Evolutionary conservation across 2,888 invertebrate genomes (phyloP).

Genomic region (Lepidochrysops patricia): DNA sequence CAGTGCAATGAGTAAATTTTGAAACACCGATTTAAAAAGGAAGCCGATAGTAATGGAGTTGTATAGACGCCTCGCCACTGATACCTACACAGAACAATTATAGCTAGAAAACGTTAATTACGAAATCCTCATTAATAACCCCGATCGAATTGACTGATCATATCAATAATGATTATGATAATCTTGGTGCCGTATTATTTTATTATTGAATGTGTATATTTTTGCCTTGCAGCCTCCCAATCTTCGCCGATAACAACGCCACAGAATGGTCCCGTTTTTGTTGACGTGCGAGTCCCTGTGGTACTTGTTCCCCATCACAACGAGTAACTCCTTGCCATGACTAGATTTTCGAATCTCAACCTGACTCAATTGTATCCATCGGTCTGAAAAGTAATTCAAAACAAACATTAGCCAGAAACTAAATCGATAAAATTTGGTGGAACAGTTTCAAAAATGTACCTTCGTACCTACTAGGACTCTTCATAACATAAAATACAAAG

Average conservation of each 20-base stretch:
- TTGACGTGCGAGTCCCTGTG: conserved; percentile 25
- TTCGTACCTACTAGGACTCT: too few relatives aligned
- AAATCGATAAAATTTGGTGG: too few relatives aligned
- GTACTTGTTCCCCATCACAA: conserved; percentile 28
- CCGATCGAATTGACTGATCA: neutral
- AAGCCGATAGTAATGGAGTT: too few relatives aligned
- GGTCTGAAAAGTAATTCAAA: neutral
- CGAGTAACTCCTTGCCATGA: conserved; percentile 11
- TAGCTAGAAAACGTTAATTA: neutral
- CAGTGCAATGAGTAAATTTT: too few relatives aligned
- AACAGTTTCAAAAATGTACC: too few relatives aligned
- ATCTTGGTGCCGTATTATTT: conserved; percentile 2
- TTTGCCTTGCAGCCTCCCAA: conserved; percentile 13
- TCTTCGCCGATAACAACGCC: conserved; percentile 35
- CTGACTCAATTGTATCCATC: neutral
- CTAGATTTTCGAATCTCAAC: conserved; percentile 6
- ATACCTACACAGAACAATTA: neutral
- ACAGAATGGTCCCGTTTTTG: conserved; percentile 18
- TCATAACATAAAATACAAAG: too few relatives aligned
- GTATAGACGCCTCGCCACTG: too few relatives aligned
- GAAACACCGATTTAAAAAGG: too few relatives aligned
- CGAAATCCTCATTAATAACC: neutral
- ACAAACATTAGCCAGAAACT: too few relatives aligned
- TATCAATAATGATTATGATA: conserved; percentile 15
- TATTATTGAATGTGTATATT: conserved; percentile 1